Evolutionary conservation across 1,140 invertebrate genomes (phyloP), one percentile per base, ranked within the genome.

Genomic region (Anadara kagoshimensis): DNA sequence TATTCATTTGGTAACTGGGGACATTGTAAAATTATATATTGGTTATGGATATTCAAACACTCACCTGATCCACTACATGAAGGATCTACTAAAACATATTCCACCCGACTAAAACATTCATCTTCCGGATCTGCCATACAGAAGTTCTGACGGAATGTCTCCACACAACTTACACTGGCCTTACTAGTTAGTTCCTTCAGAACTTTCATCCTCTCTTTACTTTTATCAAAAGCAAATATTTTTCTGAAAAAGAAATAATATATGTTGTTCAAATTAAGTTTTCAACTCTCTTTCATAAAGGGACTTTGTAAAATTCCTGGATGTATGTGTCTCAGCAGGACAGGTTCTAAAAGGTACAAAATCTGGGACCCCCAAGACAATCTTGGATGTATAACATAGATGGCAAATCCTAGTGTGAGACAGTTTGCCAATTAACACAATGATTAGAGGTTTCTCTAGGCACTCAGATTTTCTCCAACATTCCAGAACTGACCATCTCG

Each of bases 41-140:
- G 29, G 2, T 36, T 36, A 2, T 36, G 2, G 2, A 36, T 7
- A 36, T 36, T 36, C 29, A 36, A 36, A 36, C 29, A 36, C 29
- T 36, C 91, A 93, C 98, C 98, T 89, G 95, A 96, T 49, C 97
- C 97, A 72, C 96, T 96, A 90, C 97, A 99, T 70, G 95, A 96
- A 5, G 97, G 97, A 91, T 99, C 98, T 0, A 99, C 92, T 24
- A 99, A 89, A 78, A 98, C 94, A 83, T 96, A 97, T 87, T 96
- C 93, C 0, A 98, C 94, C 83, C 94, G 90, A 26, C 92, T 91
- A 86, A 92, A 94, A 41, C 78, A 66, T 29, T 76, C 64, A 62
- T 92, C 89, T 0, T 89, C 86, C 29, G 91, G 85, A 70, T 92
- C 90, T 12, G 96, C 88, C 44, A 89, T 91, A 18, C 95, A 89